A percentile compares a stretch with the other conserved stretches of the same genome.
phyloP scores from a whole-genome alignment of 64 coral and sea anemone species.

The Porites lutea region DNA sequence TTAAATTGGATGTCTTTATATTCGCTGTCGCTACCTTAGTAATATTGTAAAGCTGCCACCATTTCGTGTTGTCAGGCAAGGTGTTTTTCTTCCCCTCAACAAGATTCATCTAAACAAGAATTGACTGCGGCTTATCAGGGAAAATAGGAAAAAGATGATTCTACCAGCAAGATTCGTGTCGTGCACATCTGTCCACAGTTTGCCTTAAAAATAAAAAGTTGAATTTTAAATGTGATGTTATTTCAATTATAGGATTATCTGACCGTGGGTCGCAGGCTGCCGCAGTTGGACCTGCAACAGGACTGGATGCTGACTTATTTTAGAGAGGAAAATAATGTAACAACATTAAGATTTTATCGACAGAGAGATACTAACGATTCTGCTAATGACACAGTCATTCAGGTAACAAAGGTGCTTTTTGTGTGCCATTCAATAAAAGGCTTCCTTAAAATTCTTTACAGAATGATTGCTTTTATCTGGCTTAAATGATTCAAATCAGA shows the following conservation, averaged over 20 bases:
- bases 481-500: too few relatives aligned
- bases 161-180: too few relatives aligned
- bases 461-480: too few relatives aligned
- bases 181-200: too few relatives aligned
- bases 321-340: slow-evolving; percentile 16
- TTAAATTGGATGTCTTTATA: background rate
- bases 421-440: too few relatives aligned
- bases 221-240: background rate
- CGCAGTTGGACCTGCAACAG: background rate
- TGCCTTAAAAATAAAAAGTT: too few relatives aligned
- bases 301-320: slow-evolving; percentile 10
- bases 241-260: background rate
- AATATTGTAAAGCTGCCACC: background rate
- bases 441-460: background rate
- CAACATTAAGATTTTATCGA: slow-evolving; percentile 9
- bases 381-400: background rate
- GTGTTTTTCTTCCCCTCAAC: too few relatives aligned
- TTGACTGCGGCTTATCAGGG: too few relatives aligned
- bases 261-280: background rate
- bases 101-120: too few relatives aligned
- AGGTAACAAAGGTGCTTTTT: background rate
- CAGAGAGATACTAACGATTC: background rate
- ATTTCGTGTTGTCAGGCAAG: too few relatives aligned
- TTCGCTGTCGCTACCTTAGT: background rate
- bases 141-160: too few relatives aligned